Conservation (phyloP, 92 coral and sea anemone species). For the Meandrina meandrites region DNA sequence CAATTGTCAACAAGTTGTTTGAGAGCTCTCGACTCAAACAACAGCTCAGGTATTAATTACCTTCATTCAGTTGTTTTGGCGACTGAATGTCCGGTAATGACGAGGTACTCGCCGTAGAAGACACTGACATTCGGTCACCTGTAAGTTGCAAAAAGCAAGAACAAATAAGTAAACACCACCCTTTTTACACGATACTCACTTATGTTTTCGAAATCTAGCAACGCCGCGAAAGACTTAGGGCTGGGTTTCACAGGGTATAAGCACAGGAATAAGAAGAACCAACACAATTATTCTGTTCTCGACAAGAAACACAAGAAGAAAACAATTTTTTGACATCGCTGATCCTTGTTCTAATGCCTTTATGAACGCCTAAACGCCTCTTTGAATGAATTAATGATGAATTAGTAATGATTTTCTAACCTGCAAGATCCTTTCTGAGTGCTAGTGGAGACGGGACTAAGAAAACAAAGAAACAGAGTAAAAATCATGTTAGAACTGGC, state of each 20-base stretch:
- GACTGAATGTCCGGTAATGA: conserved; percentile 73
- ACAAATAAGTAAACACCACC: not conserved
- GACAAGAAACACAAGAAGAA: too few species aligned
- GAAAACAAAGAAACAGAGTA: not conserved
- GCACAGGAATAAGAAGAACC: too few species aligned
- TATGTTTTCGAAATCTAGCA: not conserved
- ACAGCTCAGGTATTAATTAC: conserved; percentile 20
- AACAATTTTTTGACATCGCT: too few species aligned
- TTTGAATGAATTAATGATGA: too few species aligned
- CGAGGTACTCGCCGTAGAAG: conserved; percentile 92
- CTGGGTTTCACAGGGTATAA: too few species aligned
- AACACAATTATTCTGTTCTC: too few species aligned
- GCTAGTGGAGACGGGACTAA: conserved; percentile 78
- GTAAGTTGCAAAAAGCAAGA: not conserved
- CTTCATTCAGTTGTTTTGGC: conserved; percentile 69
- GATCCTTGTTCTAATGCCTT: too few species aligned
- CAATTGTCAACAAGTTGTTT: too few species aligned
- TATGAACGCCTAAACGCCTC: too few species aligned
- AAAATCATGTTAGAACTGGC: not conserved
- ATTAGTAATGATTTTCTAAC: conserved; percentile 22
- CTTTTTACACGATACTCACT: not conserved
- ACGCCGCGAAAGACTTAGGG: not conserved
- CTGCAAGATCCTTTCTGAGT: conserved; percentile 54
- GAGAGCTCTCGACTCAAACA: not conserved
- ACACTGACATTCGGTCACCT: conserved; percentile 89